Conservation (phyloP, 2,113 vertebrate species). For the Psittacus erithacus region DNA sequence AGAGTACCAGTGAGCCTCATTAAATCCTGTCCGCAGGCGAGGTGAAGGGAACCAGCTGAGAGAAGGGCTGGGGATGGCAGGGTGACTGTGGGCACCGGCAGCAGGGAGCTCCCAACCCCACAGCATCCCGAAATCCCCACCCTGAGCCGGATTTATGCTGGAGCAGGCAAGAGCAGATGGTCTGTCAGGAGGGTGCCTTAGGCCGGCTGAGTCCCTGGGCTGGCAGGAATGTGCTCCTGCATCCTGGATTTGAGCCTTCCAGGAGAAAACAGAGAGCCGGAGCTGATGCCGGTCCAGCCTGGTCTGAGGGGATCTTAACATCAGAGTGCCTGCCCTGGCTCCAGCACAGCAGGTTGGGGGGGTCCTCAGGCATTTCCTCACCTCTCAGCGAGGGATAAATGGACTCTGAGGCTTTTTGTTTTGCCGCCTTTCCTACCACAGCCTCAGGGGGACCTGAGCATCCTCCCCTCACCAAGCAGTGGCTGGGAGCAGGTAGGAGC, state of each 20-base stretch:
- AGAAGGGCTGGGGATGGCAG: background rate
- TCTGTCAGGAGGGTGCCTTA: background rate
- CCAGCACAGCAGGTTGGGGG: fast-evolving
- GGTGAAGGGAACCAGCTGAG: background rate
- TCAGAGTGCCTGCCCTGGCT: background rate
- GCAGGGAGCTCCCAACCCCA: background rate
- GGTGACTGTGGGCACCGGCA: fast-evolving
- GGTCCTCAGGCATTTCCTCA: background rate
- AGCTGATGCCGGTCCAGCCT: background rate
- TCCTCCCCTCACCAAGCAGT: background rate
- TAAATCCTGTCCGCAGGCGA: background rate
- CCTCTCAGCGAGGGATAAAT: background rate
- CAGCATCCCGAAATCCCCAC: background rate
- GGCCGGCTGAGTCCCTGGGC: background rate
- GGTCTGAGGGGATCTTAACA: background rate
- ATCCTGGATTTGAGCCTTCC: background rate
- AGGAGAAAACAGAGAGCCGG: background rate
- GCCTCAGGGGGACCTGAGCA: background rate
- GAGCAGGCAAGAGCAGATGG: conserved; percentile 6
- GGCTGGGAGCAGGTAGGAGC: background rate
- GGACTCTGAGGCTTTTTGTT: background rate
- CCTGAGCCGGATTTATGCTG: background rate
- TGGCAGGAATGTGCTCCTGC: background rate
- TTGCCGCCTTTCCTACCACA: background rate
- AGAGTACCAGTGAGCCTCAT: background rate